These are phyloP conservation scores for Columba guinea DNA, from an alignment of 2,797 vertebrate genomes.

Conservation along the genomic window DNA sequence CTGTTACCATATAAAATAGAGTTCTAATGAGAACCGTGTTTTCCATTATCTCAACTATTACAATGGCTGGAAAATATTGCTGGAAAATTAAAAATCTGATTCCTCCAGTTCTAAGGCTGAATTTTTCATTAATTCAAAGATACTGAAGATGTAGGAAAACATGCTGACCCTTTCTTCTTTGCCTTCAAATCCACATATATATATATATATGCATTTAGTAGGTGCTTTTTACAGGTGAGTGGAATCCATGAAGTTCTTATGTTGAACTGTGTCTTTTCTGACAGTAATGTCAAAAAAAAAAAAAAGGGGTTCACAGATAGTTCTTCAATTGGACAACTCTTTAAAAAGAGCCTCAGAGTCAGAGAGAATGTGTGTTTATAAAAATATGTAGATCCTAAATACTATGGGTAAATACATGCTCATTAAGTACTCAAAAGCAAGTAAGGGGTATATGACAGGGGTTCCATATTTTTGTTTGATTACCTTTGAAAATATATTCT, in stretches of 20 bases:
- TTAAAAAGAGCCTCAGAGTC: neutral
- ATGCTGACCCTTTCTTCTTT: neutral
- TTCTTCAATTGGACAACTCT: neutral
- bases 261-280: neutral
- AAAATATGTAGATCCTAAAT: neutral
- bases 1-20: neutral
- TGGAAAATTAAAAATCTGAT: neutral
- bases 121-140: neutral
- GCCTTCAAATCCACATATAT: neutral
- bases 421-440: neutral
- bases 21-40: neutral
- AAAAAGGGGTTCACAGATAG: neutral
- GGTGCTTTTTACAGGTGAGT: neutral
- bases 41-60: neutral
- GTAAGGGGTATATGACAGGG: neutral
- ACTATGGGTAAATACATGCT: neutral
- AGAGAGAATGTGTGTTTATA: neutral
- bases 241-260: neutral
- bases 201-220: neutral
- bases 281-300: neutral
- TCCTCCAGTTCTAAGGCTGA: neutral
- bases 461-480: neutral
- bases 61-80: neutral
- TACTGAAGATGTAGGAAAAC: neutral
- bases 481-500: neutral